phyloP scores from a whole-genome alignment of 2,888 invertebrate species.

The Polyommatus icarus region DNA sequence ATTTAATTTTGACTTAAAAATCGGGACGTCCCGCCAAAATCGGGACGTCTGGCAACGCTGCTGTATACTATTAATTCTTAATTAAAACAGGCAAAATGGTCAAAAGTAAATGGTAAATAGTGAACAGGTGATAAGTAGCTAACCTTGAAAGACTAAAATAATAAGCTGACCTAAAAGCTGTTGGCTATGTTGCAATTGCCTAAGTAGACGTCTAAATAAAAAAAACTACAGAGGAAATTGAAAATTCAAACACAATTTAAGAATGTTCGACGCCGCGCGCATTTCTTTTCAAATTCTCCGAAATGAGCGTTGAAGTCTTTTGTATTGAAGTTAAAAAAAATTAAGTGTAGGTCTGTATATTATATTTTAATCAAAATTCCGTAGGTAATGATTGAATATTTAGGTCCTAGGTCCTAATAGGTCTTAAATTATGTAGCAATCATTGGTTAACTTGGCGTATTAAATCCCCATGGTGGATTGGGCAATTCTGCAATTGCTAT shows the following conservation, averaged over 20 bases:
- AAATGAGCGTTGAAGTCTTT: not conserved
- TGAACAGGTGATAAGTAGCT: not conserved
- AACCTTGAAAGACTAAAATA: not conserved
- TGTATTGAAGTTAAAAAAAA: no score
- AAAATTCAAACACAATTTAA: not conserved
- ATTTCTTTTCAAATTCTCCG: not conserved
- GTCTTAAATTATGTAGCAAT: slow-evolving; percentile 15
- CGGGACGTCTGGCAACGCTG: no score
- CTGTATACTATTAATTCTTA: no score
- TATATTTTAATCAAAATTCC: no score
- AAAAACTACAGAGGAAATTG: not conserved
- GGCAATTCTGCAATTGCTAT: slow-evolving; percentile 5
- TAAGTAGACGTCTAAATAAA: not conserved
- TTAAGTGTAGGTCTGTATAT: no score
- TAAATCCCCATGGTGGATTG: slow-evolving; percentile 12
- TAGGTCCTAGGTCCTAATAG: slow-evolving; percentile 10
- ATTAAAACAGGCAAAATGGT: not conserved
- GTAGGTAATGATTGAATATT: not conserved
- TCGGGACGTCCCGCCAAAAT: no score
- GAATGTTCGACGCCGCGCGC: no score
- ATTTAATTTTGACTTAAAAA: no score
- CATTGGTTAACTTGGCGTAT: not conserved
- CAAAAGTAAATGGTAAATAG: not conserved
- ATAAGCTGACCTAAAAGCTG: not conserved
- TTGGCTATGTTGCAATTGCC: not conserved